A percentile compares a stretch with the other conserved stretches of the same genome.
phyloP scores from a whole-genome alignment of 2,888 invertebrate species.

The Amblyjoppa fuscipennis region DNA sequence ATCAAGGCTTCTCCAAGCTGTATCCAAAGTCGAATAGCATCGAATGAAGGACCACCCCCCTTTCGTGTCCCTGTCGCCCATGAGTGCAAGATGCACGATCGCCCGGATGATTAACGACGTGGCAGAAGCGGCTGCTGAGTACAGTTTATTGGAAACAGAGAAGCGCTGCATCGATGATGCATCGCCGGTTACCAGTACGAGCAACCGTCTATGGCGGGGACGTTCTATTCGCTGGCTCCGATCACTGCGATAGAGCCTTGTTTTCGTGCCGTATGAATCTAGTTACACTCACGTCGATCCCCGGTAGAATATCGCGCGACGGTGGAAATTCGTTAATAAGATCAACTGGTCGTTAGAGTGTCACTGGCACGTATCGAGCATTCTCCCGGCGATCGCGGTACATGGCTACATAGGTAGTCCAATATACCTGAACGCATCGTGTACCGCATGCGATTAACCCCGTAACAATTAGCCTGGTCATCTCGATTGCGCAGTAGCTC shows the following conservation, averaged over 20 bases:
- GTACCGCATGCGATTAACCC: slow-evolving; percentile 60
- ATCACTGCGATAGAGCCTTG: slow-evolving; percentile 64
- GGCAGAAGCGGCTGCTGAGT: slow-evolving; percentile 72
- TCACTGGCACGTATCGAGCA: slow-evolving; percentile 59
- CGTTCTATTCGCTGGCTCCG: neutral
- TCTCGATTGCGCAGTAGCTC: slow-evolving; percentile 46
- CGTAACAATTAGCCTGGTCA: slow-evolving; percentile 49
- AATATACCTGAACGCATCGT: slow-evolving; percentile 50
- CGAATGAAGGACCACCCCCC: slow-evolving; percentile 60
- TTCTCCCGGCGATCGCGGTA: slow-evolving; percentile 8
- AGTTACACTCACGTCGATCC: slow-evolving; percentile 48
- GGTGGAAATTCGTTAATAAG: slow-evolving; percentile 74
- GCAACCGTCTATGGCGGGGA: slow-evolving; percentile 1
- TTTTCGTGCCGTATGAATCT: slow-evolving; percentile 45
- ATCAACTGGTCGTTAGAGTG: slow-evolving; percentile 69
- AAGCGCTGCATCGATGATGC: slow-evolving; percentile 75
- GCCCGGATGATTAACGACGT: slow-evolving; percentile 74
- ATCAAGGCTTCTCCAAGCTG: neutral
- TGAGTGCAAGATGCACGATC: slow-evolving; percentile 37
- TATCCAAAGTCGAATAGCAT: slow-evolving; percentile 43
- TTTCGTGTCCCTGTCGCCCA: slow-evolving; percentile 69
- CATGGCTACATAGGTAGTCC: neutral
- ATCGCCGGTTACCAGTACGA: slow-evolving; percentile 70
- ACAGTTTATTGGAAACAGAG: slow-evolving; percentile 78
- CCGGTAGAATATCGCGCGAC: slow-evolving; percentile 48